Conservation (phyloP, 2,888 invertebrate species). For the Hemicrepidius hirtus region DNA sequence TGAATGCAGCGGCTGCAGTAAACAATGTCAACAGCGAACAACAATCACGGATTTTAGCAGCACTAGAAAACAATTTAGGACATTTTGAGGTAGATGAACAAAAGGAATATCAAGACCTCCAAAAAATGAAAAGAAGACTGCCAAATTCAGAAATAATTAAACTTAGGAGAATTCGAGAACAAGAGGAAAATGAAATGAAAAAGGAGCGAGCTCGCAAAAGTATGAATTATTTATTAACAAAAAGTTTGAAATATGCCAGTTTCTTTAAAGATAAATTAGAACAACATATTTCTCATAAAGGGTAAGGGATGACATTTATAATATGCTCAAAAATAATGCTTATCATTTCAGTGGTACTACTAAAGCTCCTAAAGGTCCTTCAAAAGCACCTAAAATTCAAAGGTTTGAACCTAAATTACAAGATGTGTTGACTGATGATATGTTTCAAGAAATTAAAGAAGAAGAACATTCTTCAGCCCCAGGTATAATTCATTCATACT, state of each 20-base stretch:
- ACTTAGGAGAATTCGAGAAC: background rate
- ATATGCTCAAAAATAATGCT: no score
- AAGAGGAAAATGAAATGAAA: conserved; percentile 12
- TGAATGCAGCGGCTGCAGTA: background rate
- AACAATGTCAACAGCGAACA: background rate
- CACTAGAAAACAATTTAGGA: background rate
- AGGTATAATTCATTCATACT: background rate
- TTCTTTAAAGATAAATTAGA: conserved; percentile 57
- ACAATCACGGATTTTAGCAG: no score
- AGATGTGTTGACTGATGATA: conserved; percentile 13
- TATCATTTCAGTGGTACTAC: no score
- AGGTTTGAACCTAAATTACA: conserved; percentile 27
- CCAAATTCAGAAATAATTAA: background rate
- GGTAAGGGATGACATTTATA: background rate
- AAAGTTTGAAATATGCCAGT: conserved; percentile 58
- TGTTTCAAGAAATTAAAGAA: conserved; percentile 9
- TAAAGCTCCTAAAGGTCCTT: no score
- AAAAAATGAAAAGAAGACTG: background rate
- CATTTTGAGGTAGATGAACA: conserved; percentile 19
- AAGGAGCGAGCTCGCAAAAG: conserved; percentile 57
- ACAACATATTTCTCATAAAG: background rate
- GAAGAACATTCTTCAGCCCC: background rate
- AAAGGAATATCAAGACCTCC: background rate
- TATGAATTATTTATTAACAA: conserved; percentile 57
- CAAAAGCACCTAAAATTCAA: background rate